Conservation (phyloP, 2,113 vertebrate species). For the Cettia cetti region DNA sequence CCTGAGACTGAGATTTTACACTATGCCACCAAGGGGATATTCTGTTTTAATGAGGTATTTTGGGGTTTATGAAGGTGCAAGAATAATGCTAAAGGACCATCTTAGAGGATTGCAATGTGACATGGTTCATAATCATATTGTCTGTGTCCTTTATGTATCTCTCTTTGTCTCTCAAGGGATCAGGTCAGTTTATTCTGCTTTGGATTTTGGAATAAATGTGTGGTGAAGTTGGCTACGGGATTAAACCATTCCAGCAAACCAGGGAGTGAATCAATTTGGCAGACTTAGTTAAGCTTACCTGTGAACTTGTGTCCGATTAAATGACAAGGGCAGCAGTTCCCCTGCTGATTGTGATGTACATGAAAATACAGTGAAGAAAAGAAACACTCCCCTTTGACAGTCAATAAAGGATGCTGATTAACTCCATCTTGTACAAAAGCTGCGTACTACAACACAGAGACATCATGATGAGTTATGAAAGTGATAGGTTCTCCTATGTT, state of each 20-base stretch:
- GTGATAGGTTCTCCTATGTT: not conserved
- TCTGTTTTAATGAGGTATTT: not conserved
- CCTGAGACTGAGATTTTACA: not conserved
- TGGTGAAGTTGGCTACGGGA: not conserved
- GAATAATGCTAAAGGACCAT: not conserved
- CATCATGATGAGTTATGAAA: not conserved
- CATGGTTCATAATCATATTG: not conserved
- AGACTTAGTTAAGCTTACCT: not conserved
- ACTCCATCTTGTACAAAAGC: not conserved
- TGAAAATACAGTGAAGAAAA: not conserved
- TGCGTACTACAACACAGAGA: not conserved
- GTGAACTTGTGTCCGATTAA: not conserved
- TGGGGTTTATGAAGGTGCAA: not conserved
- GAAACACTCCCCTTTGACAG: not conserved
- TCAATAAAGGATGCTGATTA: not conserved
- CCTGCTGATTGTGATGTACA: not conserved
- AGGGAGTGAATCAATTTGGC: not conserved
- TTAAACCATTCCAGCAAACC: not conserved
- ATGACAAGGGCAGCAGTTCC: not conserved
- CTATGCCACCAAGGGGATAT: not conserved
- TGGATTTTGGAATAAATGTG: not conserved
- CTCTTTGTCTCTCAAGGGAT: not conserved
- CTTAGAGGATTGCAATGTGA: not conserved
- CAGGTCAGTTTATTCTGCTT: not conserved
- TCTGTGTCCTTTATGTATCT: not conserved